Evolutionary conservation across 2,113 vertebrate genomes (phyloP).

Genomic region (Menura novaehollandiae): DNA sequence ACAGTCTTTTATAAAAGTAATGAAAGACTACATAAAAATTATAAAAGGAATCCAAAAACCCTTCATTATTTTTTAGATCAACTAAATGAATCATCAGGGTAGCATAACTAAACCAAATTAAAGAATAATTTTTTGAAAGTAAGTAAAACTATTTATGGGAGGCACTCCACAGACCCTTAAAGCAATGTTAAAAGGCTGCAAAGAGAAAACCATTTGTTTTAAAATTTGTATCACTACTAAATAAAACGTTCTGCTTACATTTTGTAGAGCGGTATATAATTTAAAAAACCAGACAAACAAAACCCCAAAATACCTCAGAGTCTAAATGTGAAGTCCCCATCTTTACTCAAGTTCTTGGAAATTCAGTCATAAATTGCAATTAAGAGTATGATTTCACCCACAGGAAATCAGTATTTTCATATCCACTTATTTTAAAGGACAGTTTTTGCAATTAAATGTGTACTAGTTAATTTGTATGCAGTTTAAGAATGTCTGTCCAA

Average conservation of each 20-base stretch:
- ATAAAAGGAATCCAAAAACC: background rate
- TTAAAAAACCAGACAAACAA: background rate
- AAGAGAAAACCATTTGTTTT: background rate
- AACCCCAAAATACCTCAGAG: background rate
- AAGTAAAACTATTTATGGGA: background rate
- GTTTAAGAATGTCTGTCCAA: background rate
- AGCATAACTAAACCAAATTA: background rate
- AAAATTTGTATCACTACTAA: background rate
- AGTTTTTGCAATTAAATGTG: background rate
- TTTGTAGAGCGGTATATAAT: background rate
- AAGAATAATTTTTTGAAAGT: background rate
- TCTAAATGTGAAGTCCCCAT: background rate
- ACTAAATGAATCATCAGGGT: background rate
- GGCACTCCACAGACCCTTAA: background rate
- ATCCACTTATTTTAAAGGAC: background rate
- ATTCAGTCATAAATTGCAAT: background rate
- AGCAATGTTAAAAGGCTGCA: background rate
- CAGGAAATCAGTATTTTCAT: background rate
- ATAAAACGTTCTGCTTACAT: background rate
- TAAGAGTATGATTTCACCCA: background rate
- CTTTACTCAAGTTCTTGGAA: background rate
- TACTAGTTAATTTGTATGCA: background rate
- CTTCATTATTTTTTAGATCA: background rate
- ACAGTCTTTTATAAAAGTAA: background rate
- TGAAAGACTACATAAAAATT: background rate